phyloP scores from a whole-genome alignment of 2,797 vertebrate genomes.

The Euthynnus affinis region DNA sequence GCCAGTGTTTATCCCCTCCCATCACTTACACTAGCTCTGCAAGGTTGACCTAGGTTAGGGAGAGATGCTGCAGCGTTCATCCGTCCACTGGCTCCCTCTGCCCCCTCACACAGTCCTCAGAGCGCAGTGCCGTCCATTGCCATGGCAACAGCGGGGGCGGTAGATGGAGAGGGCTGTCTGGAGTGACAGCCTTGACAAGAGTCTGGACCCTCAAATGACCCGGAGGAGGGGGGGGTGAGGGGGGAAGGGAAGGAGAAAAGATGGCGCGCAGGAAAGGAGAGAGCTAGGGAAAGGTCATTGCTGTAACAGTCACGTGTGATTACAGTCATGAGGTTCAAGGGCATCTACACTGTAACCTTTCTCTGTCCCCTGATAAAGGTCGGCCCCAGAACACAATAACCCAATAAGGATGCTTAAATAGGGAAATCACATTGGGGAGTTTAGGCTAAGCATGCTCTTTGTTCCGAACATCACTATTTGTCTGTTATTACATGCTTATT shows the following conservation, averaged over 20 bases:
- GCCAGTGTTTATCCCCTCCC: constrained; percentile 66
- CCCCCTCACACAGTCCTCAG: constrained; percentile 80
- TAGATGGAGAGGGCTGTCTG: constrained; percentile 84
- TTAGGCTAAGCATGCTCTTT: constrained; percentile 45
- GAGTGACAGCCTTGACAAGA: constrained; percentile 87
- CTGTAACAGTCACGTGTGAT: constrained; percentile 78
- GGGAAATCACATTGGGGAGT: constrained; percentile 54
- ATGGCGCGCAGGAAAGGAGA: constrained; percentile 57
- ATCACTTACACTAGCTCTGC: constrained; percentile 72
- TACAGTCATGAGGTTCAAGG: constrained; percentile 82
- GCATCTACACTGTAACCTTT: constrained; percentile 68
- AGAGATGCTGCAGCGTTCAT: constrained; percentile 82
- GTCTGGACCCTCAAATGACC: constrained; percentile 85
- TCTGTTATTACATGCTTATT: constrained; percentile 49
- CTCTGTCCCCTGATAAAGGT: constrained; percentile 72
- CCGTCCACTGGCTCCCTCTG: constrained; percentile 73
- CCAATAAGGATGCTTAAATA: constrained; percentile 53
- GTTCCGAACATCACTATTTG: constrained; percentile 27
- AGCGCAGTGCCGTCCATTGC: constrained; percentile 80
- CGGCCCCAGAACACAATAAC: constrained; percentile 58
- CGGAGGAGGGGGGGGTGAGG: constrained; percentile 40
- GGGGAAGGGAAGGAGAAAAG: constrained; percentile 45
- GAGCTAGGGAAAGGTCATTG: constrained; percentile 76
- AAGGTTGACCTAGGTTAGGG: constrained; percentile 82
- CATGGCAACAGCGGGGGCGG: constrained; percentile 83